Conservation (phyloP, 2,797 vertebrate species). For the Scolopax bukidnonensis region DNA sequence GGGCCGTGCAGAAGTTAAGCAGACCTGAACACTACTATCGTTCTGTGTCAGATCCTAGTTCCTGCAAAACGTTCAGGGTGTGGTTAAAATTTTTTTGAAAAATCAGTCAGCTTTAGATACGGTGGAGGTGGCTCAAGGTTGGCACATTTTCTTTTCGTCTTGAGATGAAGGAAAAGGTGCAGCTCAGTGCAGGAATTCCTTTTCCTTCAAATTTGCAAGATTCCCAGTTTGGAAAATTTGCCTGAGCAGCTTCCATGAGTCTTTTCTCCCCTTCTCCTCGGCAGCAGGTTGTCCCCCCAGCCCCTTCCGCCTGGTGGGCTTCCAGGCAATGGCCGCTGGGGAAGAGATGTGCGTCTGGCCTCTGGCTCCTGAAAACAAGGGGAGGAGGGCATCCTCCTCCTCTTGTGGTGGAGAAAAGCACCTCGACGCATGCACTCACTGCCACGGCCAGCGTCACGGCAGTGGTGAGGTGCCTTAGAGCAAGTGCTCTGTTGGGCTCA, state of each 20-base stretch:
- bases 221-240: neutral
- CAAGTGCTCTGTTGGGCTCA: neutral
- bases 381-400: neutral
- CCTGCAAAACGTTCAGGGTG: neutral
- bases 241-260: neutral
- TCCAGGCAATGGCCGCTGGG: too few species aligned
- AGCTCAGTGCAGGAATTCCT: neutral
- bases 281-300: neutral
- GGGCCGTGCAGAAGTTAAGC: neutral
- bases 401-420: neutral
- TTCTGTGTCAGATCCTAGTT: neutral
- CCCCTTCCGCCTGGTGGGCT: too few species aligned
- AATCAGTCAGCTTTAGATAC: neutral
- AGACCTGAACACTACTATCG: accelerated
- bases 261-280: accelerated
- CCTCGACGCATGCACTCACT: neutral
- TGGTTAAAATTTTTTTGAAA: neutral
- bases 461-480: neutral
- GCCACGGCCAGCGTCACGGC: neutral
- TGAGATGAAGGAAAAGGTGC: neutral
- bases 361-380: neutral
- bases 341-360: neutral
- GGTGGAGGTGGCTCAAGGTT: neutral
- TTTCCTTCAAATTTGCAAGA: neutral
- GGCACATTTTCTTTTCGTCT: neutral